Evolutionary conservation across 1,140 invertebrate genomes (phyloP), one percentile per base, ranked within the genome.

Genomic region (Andricus grossulariae): DNA sequence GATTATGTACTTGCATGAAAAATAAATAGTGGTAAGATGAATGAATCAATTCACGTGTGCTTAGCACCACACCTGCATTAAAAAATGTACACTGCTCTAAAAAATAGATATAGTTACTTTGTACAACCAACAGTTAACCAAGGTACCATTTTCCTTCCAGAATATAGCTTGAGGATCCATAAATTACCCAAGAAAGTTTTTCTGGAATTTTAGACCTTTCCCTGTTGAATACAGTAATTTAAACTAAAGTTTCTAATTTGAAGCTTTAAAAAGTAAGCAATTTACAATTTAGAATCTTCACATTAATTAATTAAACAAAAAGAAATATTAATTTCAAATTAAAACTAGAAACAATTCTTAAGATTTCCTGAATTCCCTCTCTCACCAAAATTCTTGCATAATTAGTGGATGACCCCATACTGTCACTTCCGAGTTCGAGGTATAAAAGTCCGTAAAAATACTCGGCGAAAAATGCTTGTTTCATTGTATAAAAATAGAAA

Each of bases 401-500:
- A 8, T 45, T 45, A 45, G 39, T 45, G 39, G 39, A 45, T 45
- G 39, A 7, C 39, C 10, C 39, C 39, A 10, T 45, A 45, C 39
- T 10, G 39, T 45, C 10, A 45, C 39, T 11, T 45, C 39, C 6
- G 21, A 32, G 57, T 32, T 32, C 25, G 57, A 66, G 57, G 57
- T 66, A 45, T 66, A 66, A 66, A 39, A 39, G 25, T 66, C 39
- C 39, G 60, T 66, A 66, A 66, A 66, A 66, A 66, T 66, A 66
- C 60, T 66, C n/a, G 13, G 32, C 25, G 39, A 66, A 66, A n/a
- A 66, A 39, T 66, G 57, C 25, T 21, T 13, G 21, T 60, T 15
- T 45, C 52, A 39, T 66, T 32, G 32, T 66, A 66, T 66, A 66
- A 66, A 66, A 66, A 66, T 66, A 66, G 25, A 66, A 66, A 66